Evolutionary conservation across 2,113 vertebrate species (phyloP).

Genomic region (Propithecus coquereli): DNA sequence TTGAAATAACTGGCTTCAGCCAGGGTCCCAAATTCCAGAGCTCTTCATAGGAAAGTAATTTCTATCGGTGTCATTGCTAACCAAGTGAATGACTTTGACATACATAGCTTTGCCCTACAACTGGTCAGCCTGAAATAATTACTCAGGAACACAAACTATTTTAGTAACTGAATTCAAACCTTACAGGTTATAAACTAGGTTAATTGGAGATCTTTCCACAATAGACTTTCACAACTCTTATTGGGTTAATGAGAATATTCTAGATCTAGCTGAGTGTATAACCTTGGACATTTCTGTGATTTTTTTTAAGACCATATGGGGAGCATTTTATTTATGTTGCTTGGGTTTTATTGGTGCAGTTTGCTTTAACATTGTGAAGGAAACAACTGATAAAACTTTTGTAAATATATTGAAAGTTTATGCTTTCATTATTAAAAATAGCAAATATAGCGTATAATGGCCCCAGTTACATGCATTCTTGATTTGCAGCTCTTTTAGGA

Average conservation of each 20-base stretch:
- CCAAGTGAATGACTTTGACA: conserved; percentile 56
- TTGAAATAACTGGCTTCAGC: conserved; percentile 2
- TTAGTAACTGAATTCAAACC: conserved; percentile 49
- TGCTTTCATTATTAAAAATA: neutral
- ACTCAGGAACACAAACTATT: conserved; percentile 40
- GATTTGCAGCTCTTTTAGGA: neutral
- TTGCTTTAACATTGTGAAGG: conserved; percentile 8
- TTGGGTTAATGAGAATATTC: conserved; percentile 46
- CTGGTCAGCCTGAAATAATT: conserved; percentile 60
- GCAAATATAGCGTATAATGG: neutral
- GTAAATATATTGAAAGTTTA: conserved; percentile 14
- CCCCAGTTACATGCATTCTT: neutral
- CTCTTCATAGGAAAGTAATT: conserved; percentile 59
- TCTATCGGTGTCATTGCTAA: conserved; percentile 64
- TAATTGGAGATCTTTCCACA: conserved; percentile 22
- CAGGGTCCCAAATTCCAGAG: conserved; percentile 42
- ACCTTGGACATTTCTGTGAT: neutral
- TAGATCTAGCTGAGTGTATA: neutral
- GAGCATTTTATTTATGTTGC: conserved; percentile 7
- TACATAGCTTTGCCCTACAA: conserved; percentile 55
- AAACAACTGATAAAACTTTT: neutral
- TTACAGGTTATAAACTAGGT: neutral
- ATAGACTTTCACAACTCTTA: neutral
- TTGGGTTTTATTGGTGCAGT: neutral
- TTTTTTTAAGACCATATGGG: neutral